phyloP scores from a whole-genome alignment of 2,113 vertebrate species.

The Peucedramus taeniatus region DNA sequence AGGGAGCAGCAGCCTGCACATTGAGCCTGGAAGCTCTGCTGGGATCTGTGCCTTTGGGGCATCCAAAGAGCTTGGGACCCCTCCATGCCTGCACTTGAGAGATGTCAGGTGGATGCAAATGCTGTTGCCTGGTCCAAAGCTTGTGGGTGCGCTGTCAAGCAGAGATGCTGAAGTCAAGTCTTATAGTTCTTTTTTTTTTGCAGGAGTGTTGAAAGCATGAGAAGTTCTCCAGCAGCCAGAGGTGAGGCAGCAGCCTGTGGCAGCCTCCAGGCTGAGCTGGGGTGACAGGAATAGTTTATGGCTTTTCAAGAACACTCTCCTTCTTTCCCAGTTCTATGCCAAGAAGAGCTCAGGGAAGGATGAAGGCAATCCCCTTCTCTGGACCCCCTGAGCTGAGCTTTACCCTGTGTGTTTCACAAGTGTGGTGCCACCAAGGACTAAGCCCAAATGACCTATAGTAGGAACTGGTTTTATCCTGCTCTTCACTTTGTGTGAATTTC shows the following conservation, averaged over 20 bases:
- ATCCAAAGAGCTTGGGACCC: not conserved
- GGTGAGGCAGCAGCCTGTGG: not conserved
- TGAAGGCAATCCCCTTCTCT: not conserved
- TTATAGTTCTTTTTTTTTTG: not conserved
- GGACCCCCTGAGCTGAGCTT: not conserved
- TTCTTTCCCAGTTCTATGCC: not conserved
- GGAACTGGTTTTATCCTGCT: not conserved
- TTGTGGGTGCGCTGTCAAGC: not conserved
- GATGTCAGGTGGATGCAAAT: not conserved
- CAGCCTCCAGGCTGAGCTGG: not conserved
- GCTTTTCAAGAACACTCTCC: not conserved
- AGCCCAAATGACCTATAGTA: not conserved
- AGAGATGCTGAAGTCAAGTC: not conserved
- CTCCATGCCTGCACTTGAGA: fast-evolving
- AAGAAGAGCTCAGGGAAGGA: not conserved
- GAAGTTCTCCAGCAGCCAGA: not conserved
- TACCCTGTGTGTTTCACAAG: not conserved
- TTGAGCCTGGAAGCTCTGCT: not conserved
- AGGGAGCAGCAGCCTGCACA: not conserved
- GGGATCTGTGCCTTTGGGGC: fast-evolving
- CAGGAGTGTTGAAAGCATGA: not conserved
- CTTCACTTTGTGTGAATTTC: not conserved
- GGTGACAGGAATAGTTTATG: not conserved
- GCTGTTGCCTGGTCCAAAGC: not conserved
- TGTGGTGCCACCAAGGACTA: fast-evolving